phyloP scores from a whole-genome alignment of 2,797 vertebrate species.

The Liasis olivaceus region DNA sequence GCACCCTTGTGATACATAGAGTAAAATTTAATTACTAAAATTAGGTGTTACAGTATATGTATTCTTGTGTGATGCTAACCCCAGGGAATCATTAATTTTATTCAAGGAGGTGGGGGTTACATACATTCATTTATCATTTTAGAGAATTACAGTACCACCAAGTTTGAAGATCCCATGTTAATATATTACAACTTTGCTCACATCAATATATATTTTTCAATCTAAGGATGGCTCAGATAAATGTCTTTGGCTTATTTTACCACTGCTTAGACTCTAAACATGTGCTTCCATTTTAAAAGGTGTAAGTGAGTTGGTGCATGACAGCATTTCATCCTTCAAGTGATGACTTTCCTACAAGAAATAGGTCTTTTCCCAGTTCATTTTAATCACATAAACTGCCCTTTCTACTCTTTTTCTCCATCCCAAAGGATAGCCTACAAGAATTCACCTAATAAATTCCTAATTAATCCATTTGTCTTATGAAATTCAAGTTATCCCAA shows the following conservation, averaged over 20 bases:
- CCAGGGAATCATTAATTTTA: background rate
- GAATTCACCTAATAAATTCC: conserved; percentile 41
- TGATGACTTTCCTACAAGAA: conserved; percentile 36
- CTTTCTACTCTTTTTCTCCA: conserved; percentile 13
- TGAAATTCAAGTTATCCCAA: conserved; percentile 42
- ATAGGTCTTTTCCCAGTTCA: conserved; percentile 33
- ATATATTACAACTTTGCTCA: background rate
- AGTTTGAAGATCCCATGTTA: background rate
- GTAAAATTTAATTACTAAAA: background rate
- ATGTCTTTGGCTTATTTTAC: background rate
- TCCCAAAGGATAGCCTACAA: conserved; percentile 37
- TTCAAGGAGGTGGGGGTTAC: background rate
- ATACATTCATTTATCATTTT: background rate
- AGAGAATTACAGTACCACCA: background rate
- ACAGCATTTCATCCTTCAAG: conserved; percentile 32
- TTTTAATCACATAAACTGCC: conserved; percentile 15
- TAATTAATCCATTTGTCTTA: conserved; percentile 43
- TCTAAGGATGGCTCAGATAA: background rate
- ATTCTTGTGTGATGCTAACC: background rate
- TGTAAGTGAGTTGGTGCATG: background rate
- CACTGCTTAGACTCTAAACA: background rate
- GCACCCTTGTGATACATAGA: background rate
- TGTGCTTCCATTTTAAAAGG: background rate
- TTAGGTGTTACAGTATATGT: background rate
- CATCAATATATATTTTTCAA: background rate